Conservation (phyloP, 2,797 vertebrate genomes). For the Staurois parvus region DNA sequence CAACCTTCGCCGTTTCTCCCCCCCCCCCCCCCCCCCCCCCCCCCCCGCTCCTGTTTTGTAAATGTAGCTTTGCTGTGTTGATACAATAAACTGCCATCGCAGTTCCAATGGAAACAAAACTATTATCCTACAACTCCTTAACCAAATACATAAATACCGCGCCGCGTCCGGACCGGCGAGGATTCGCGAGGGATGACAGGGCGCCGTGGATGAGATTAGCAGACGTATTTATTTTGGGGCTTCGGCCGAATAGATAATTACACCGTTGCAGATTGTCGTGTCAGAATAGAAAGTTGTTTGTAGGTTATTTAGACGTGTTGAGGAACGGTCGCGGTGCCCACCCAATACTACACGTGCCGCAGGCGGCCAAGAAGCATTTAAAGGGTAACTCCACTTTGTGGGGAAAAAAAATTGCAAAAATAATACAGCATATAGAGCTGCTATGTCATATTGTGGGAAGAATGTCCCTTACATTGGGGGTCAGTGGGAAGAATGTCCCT, state of each 20-base stretch:
- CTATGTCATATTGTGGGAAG: too few relatives aligned
- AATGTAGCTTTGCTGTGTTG: slow-evolving; percentile 31
- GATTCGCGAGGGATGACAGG: background rate
- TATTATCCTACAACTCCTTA: slow-evolving; percentile 1
- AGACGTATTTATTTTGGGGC: background rate
- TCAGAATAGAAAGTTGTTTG: too few relatives aligned
- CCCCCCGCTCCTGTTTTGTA: slow-evolving; percentile 26
- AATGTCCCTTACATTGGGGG: too few relatives aligned
- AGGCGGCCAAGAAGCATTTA: too few relatives aligned
- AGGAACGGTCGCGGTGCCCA: too few relatives aligned
- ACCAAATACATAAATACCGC: background rate
- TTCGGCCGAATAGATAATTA: background rate
- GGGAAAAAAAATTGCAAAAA: too few relatives aligned
- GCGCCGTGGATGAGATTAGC: background rate
- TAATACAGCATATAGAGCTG: too few relatives aligned
- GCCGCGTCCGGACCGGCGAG: background rate
- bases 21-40: background rate
- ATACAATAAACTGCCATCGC: slow-evolving; percentile 45
- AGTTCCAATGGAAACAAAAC: slow-evolving; percentile 44
- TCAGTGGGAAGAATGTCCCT: too few relatives aligned
- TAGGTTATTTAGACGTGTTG: too few relatives aligned
- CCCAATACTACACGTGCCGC: too few relatives aligned
- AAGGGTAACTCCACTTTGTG: too few relatives aligned
- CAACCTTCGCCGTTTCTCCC: background rate
- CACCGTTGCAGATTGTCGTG: too few relatives aligned